phyloP scores from a whole-genome alignment of 2,797 vertebrate genomes.

The Zenarchopterus dispar region DNA sequence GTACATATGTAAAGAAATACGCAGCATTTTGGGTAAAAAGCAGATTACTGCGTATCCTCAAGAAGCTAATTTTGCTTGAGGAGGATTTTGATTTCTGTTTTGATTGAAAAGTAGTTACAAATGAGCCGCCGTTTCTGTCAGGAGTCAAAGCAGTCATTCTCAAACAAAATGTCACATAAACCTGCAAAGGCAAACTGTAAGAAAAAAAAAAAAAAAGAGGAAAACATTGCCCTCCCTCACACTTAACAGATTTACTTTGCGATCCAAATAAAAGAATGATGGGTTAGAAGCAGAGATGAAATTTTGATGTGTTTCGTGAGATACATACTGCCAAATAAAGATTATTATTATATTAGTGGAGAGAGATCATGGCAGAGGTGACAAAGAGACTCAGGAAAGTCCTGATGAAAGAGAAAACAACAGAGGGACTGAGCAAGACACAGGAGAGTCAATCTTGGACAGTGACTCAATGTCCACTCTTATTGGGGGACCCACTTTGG shows the following conservation, averaged over 20 bases:
- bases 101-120: not conserved
- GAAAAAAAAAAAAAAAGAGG: not conserved
- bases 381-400: no score
- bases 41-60: not conserved
- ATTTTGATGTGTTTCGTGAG: no score
- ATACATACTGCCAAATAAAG: no score
- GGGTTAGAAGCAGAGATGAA: no score
- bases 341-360: no score
- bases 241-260: not conserved
- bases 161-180: not conserved
- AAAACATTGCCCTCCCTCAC: not conserved
- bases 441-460: no score
- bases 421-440: no score
- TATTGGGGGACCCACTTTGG: not conserved
- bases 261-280: not conserved
- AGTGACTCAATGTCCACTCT: no score
- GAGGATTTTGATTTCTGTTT: not conserved
- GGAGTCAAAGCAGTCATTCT: not conserved
- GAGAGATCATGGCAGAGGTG: no score
- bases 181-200: not conserved
- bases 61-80: slow-evolving; percentile 3
- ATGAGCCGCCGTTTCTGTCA: not conserved
- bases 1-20: not conserved
- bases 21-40: slow-evolving; percentile 1
- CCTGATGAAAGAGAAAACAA: no score